phyloP scores from a whole-genome alignment of 1,140 invertebrate genomes.

The Drosophila asahinai region DNA sequence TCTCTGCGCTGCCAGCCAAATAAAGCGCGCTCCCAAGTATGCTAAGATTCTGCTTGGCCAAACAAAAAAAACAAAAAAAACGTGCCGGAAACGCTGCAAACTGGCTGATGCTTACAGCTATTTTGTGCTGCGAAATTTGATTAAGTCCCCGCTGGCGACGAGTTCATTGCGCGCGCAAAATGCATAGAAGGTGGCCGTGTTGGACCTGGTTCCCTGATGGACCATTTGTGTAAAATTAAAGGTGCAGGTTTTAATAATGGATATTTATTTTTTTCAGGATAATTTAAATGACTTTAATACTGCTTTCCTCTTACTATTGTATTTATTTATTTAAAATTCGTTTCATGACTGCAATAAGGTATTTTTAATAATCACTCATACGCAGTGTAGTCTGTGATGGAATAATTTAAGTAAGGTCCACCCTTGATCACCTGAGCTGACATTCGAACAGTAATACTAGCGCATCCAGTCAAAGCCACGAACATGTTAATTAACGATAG shows the following conservation, averaged over 20 bases:
- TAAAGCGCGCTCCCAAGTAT: conserved; percentile 71
- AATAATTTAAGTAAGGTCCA: background rate
- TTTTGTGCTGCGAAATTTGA: conserved; percentile 72
- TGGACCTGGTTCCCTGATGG: background rate
- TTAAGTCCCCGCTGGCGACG: conserved; percentile 67
- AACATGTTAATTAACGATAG: conserved; percentile 69
- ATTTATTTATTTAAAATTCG: background rate
- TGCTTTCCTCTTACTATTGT: background rate
- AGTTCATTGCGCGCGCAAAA: conserved; percentile 68
- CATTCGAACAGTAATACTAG: background rate
- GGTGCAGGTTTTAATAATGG: no score
- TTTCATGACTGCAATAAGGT: background rate
- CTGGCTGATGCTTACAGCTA: conserved; percentile 27
- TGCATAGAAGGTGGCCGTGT: conserved; percentile 30
- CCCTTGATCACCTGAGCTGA: conserved; percentile 17
- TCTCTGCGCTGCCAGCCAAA: conserved; percentile 40
- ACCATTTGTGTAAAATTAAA: background rate
- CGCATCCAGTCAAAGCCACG: conserved; percentile 25
- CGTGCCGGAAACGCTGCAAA: conserved; percentile 45
- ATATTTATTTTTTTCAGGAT: background rate
- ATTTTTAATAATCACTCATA: background rate
- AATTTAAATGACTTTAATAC: background rate
- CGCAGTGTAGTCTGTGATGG: background rate
- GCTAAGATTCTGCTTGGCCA: conserved; percentile 36
- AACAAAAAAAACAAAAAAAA: conserved; percentile 9